Percentiles rank a stretch among this genome's conserved stretches.
Conservation (phyloP, 2,888 invertebrate genomes). For the Cryptus viduatorius region DNA sequence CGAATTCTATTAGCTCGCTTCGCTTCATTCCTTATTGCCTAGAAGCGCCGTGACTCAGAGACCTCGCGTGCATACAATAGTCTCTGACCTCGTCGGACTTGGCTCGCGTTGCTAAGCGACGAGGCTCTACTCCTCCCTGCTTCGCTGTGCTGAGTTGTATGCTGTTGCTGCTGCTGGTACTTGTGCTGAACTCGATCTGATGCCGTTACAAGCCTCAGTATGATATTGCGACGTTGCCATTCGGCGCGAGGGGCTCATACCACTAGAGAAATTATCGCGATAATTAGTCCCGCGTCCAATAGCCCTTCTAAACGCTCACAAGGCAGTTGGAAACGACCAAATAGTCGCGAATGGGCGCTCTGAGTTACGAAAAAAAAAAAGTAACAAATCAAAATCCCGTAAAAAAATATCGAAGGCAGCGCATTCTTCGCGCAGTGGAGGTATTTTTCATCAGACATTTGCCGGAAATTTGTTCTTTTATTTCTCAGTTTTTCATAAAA, state of each 20-base stretch:
- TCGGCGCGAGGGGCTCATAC: conserved; percentile 36
- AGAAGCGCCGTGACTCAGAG: conserved; percentile 60
- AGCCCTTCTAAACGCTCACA: conserved; percentile 37
- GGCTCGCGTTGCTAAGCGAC: conserved; percentile 70
- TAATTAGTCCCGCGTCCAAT: conserved; percentile 31
- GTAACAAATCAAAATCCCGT: not conserved
- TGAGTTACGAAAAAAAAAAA: conserved; percentile 20
- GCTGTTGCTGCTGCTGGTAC: conserved; percentile 26
- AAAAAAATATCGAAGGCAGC: not conserved
- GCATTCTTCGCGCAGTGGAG: not conserved
- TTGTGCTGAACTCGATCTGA: conserved; percentile 69
- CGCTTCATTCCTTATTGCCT: conserved; percentile 52
- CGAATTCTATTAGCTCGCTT: conserved; percentile 17
- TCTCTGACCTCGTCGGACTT: conserved; percentile 71
- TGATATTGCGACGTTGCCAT: conserved; percentile 71
- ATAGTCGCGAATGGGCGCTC: conserved; percentile 16
- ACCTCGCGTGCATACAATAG: conserved; percentile 65
- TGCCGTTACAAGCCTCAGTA: conserved; percentile 64
- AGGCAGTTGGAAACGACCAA: conserved; percentile 58
- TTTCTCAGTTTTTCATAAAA: not conserved
- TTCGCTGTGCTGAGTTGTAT: conserved; percentile 20
- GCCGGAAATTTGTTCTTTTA: not conserved
- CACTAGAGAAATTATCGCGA: conserved; percentile 44
- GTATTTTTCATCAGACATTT: not conserved
- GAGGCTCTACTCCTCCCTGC: conserved; percentile 53